These are phyloP conservation scores for Eumerus sabulonum DNA, from an alignment of 2,888 invertebrate species.

Conservation along the genomic window DNA sequence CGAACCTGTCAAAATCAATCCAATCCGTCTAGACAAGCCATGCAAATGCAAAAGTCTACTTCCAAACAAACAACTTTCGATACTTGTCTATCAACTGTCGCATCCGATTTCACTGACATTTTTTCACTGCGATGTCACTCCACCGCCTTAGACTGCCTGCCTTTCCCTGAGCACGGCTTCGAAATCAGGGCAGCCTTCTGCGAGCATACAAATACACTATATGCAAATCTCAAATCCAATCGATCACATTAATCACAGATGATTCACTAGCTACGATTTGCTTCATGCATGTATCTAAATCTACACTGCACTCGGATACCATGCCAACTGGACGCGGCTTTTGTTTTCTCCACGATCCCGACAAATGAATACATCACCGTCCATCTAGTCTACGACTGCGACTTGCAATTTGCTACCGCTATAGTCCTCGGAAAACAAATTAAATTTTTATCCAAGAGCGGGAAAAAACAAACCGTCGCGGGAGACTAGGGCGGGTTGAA, in stretches of 20 bases:
- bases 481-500: not conserved
- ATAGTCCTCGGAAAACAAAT: slow-evolving; percentile 2
- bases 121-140: no score
- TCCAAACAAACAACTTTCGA: no score
- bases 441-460: slow-evolving; percentile 3
- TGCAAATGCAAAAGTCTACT: no score
- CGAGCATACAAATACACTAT: slow-evolving; percentile 9
- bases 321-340: slow-evolving; percentile 4
- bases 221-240: slow-evolving; percentile 17
- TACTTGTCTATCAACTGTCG: no score
- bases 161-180: slow-evolving; percentile 8
- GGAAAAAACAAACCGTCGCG: not conserved
- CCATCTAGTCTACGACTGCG: not conserved
- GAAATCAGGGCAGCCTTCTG: slow-evolving; percentile 11
- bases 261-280: slow-evolving; percentile 7
- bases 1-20: no score
- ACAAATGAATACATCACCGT: slow-evolving; percentile 21
- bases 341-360: slow-evolving; percentile 3
- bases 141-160: slow-evolving; percentile 2
- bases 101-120: no score
- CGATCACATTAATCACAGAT: slow-evolving; percentile 18
- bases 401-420: slow-evolving; percentile 5
- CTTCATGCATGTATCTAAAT: not conserved
- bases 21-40: no score
- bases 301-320: not conserved